Evolutionary conservation across 2,113 vertebrate species (phyloP), one percentile per base, ranked within the genome.

Genomic region (Megaceryle torquata): DNA sequence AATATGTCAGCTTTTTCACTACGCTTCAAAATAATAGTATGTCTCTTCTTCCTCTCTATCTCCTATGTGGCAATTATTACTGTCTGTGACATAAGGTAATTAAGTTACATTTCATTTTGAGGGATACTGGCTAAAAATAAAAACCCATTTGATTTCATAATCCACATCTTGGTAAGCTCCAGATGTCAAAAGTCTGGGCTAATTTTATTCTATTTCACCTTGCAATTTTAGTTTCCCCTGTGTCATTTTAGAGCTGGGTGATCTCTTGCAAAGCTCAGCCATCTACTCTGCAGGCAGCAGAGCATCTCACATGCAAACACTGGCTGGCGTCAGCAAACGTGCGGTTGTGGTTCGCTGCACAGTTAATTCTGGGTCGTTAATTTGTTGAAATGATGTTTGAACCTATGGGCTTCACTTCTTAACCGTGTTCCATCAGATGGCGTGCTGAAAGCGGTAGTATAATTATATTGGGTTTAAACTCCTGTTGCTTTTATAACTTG

Each of bases 281-380:
- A 81, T 70, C 81, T 82, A 22, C 68, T 93, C 90, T 96, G 67
- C 59, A 33, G 88, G 91, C 94, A 24, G 81, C 2, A 46, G 46
- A 46, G 64, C 77, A 60, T 94, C 88, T 92, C 83, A 39, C 69
- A 88, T 82, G 87, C 96, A 63, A 92, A 89, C 91, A 84, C 91
- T 96, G 95, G 74, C 77, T 93, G 48, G 88, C 94, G 96, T 97
- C 97, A 96, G 96, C 96, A 96, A 95, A 81, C 82, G n/a, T 90
- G 56, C 54, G 92, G 88, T 90, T 48, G 31, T 5, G 91, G 97
- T 91, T 97, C 89, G 86, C 97, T 95, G 89, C 85, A 5, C 51
- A 61, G 97, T 93, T 97, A 97, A 90, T 94, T 95, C 85, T 91
- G 97, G 94, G 74, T 93, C 61, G 16, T 85, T 88, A 91, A 96